phyloP scores from a whole-genome alignment of 2,888 invertebrate genomes.

The Acanthococcus lagerstroemiae region DNA sequence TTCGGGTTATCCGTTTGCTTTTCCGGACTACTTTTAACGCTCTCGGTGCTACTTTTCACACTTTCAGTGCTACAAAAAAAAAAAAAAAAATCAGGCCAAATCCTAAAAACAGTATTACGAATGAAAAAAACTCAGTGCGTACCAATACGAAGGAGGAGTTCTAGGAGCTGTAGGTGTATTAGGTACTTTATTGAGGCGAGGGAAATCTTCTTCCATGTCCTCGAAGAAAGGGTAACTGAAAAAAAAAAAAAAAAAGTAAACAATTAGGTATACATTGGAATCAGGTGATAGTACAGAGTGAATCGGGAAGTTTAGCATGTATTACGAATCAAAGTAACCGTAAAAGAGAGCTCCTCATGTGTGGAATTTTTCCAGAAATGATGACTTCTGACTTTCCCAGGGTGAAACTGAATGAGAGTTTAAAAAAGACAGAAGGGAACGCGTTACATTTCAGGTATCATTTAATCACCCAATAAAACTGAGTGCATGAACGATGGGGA shows the following conservation, averaged over 20 bases:
- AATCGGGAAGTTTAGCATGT: too few species aligned
- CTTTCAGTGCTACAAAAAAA: not conserved
- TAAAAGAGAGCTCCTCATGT: not conserved
- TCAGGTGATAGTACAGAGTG: too few species aligned
- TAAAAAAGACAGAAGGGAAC: too few species aligned
- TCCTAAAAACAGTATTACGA: not conserved
- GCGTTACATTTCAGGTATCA: too few species aligned
- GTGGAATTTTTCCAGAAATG: too few species aligned
- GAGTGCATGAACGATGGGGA: too few species aligned
- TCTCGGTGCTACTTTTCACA: not conserved
- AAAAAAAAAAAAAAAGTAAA: not conserved
- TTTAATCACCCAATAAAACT: too few species aligned
- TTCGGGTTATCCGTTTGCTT: not conserved
- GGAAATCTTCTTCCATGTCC: not conserved
- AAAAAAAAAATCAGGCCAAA: not conserved
- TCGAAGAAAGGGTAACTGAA: constrained; percentile 2
- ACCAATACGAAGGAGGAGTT: not conserved
- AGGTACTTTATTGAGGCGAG: not conserved
- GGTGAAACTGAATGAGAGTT: too few species aligned
- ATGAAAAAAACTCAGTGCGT: not conserved
- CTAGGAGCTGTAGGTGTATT: constrained; percentile 1
- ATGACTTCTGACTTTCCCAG: too few species aligned
- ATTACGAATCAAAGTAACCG: not conserved
- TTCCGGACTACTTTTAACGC: not conserved
- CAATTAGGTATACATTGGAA: too few species aligned